Evolutionary conservation across 1,140 invertebrate genomes (phyloP).

Genomic region (Hetaerina americana): DNA sequence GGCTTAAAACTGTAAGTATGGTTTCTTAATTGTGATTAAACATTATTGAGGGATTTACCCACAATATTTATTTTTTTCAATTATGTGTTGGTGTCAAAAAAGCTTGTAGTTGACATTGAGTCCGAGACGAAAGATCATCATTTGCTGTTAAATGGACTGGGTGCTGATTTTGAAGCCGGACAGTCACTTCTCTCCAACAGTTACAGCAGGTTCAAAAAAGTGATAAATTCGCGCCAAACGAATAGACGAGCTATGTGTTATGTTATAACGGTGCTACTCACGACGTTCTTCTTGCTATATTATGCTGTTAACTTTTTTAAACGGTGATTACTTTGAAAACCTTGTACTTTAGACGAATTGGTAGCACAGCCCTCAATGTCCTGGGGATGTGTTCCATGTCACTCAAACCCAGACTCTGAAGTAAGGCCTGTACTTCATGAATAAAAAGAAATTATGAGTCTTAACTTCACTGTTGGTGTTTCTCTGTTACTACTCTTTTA

Average conservation of each 20-base stretch:
- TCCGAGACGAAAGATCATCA: conserved; percentile 5
- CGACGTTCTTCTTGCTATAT: neutral
- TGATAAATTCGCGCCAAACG: neutral
- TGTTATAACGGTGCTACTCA: neutral
- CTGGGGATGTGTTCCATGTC: no score
- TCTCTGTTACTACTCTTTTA: no score
- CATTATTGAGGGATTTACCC: neutral
- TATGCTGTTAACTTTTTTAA: neutral
- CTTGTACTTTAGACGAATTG: no score
- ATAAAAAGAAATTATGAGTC: no score
- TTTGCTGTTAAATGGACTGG: neutral
- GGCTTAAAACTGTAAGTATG: neutral
- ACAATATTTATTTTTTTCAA: neutral
- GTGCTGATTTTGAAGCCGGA: conserved; percentile 4
- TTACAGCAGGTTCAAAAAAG: neutral
- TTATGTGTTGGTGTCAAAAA: neutral
- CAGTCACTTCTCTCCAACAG: neutral
- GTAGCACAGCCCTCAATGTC: no score
- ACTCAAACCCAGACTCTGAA: no score
- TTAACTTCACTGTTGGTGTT: no score
- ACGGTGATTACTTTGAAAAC: neutral
- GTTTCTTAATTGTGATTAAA: neutral
- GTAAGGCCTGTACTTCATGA: no score
- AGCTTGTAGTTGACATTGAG: conserved; percentile 5
- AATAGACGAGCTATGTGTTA: neutral